Conservation (phyloP, 2,113 vertebrate genomes). For the Physeter macrocephalus region DNA sequence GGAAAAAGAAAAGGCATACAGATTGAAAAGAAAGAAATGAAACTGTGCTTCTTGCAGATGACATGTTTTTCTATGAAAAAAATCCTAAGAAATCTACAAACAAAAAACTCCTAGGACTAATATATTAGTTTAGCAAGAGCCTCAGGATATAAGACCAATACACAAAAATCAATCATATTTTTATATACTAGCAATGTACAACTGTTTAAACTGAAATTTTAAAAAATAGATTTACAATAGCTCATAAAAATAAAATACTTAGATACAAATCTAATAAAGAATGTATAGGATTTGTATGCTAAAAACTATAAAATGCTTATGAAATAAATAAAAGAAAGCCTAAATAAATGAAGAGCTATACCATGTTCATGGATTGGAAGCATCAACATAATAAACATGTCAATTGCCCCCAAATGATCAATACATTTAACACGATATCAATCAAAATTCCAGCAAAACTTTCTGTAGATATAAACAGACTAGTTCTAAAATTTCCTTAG, state of each 20-base stretch:
- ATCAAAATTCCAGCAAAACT: background rate
- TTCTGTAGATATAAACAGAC: background rate
- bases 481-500: background rate
- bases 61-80: background rate
- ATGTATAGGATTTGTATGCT: background rate
- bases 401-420: background rate
- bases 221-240: background rate
- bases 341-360: background rate
- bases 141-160: background rate
- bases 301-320: background rate
- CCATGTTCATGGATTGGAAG: background rate
- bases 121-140: background rate
- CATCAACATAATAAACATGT: background rate
- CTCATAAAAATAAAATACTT: conserved; percentile 15
- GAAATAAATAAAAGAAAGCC: conserved; percentile 5
- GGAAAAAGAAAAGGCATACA: background rate
- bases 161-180: background rate
- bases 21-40: background rate
- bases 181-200: background rate
- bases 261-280: background rate
- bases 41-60: background rate
- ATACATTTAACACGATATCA: background rate
- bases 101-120: background rate
- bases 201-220: background rate
- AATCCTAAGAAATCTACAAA: background rate